Percentiles rank a stretch among this genome's conserved stretches.
Evolutionary conservation across 2,888 invertebrate genomes (phyloP).

Genomic region (Tiliacea citrago): DNA sequence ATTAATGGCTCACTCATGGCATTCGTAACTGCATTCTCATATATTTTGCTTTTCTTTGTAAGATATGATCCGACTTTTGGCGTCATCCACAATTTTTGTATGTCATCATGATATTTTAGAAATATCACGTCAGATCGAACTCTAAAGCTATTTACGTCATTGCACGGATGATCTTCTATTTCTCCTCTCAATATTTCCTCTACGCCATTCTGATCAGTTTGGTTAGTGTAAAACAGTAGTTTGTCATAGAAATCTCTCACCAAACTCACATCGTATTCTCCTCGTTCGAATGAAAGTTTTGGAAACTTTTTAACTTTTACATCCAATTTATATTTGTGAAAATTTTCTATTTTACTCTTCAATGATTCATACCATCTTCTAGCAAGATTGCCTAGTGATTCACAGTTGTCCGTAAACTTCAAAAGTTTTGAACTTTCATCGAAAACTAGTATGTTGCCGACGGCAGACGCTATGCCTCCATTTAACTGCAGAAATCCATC

Average conservation of each 20-base stretch:
- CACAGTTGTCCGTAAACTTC: constrained; percentile 11
- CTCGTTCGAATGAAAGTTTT: constrained; percentile 36
- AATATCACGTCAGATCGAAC: constrained; percentile 40
- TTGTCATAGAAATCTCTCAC: constrained; percentile 44
- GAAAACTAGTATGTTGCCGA: constrained; percentile 50
- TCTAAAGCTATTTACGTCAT: constrained; percentile 18
- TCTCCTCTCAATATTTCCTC: constrained; percentile 39
- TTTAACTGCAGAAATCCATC: constrained; percentile 36
- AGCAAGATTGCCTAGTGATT: constrained; percentile 22
- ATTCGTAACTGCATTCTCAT: constrained; percentile 25
- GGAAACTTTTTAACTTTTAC: constrained; percentile 49
- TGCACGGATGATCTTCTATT: constrained; percentile 27
- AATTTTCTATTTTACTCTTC: constrained; percentile 18
- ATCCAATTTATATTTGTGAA: constrained; percentile 38
- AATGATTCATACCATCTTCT: constrained; percentile 21
- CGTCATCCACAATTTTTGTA: constrained; percentile 54
- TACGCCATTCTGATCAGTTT: constrained; percentile 42
- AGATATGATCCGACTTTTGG: constrained; percentile 42
- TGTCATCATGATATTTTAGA: constrained; percentile 48
- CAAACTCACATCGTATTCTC: constrained; percentile 28
- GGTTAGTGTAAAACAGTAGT: constrained; percentile 55
- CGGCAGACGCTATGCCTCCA: constrained; percentile 48
- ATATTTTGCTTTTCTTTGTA: constrained; percentile 30
- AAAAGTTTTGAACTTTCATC: constrained; percentile 42
- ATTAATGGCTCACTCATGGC: constrained; percentile 38